phyloP scores from a whole-genome alignment of 2,113 vertebrate genomes.

The Boulengerochromis microlepis region DNA sequence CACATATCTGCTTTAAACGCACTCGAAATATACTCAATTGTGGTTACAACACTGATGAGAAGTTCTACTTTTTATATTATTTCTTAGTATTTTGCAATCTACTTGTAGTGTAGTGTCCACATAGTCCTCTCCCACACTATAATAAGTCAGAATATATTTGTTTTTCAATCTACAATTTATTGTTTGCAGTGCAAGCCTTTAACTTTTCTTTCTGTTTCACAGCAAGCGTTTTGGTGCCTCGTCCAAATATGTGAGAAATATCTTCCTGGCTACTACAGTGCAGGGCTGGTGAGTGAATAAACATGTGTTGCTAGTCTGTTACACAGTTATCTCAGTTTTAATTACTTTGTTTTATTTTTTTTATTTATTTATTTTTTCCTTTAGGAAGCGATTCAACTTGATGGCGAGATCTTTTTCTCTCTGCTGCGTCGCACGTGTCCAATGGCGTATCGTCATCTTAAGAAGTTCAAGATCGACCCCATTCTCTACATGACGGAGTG shows the following conservation, averaged over 20 bases:
- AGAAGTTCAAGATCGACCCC: slow-evolving; percentile 86
- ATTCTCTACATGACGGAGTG: slow-evolving; percentile 93
- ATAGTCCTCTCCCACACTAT: neutral
- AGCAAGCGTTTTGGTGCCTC: slow-evolving; percentile 95
- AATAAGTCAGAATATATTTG: neutral
- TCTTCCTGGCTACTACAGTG: slow-evolving; percentile 89
- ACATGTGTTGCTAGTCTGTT: neutral
- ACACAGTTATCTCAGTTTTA: neutral
- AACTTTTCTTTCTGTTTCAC: neutral
- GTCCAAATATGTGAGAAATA: slow-evolving; percentile 92
- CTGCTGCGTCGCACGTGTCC: slow-evolving; percentile 80
- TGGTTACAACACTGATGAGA: neutral
- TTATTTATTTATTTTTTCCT: neutral
- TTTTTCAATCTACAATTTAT: neutral
- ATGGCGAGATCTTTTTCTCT: slow-evolving; percentile 88
- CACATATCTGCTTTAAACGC: rapidly evolving
- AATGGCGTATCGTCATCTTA: slow-evolving; percentile 84
- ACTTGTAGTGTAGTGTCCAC: neutral
- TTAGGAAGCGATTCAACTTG: slow-evolving; percentile 89
- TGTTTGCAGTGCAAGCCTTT: neutral
- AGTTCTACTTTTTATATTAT: neutral
- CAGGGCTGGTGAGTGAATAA: slow-evolving; percentile 80
- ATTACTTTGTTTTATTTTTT: rapidly evolving
- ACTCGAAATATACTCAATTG: rapidly evolving
- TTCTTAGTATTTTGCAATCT: neutral